Percentiles rank a stretch among this genome's conserved stretches.
phyloP scores from a whole-genome alignment of 2,888 invertebrate genomes.

The Yponomeuta cagnagella region DNA sequence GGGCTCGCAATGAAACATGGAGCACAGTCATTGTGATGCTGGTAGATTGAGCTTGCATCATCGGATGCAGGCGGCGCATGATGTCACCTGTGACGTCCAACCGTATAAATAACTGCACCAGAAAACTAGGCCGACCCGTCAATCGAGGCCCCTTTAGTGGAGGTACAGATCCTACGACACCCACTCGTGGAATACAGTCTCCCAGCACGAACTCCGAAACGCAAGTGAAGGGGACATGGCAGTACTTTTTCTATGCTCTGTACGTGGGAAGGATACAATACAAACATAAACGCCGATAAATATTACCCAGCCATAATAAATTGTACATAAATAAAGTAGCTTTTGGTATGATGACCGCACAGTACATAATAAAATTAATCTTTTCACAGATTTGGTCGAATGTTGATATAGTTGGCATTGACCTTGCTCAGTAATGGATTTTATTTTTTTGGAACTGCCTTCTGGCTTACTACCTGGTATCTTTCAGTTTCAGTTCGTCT shows the following conservation, averaged over 20 bases:
- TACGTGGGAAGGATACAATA: not conserved
- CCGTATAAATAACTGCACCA: slow-evolving; percentile 21
- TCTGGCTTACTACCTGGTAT: not conserved
- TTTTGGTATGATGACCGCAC: slow-evolving; percentile 46
- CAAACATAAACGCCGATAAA: not conserved
- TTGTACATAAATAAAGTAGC: slow-evolving; percentile 20
- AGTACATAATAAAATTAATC: slow-evolving; percentile 18
- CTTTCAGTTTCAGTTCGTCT: too few relatives aligned
- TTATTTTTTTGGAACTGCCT: not conserved
- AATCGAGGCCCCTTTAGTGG: slow-evolving; percentile 4
- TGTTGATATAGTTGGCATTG: not conserved
- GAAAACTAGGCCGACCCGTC: slow-evolving; percentile 16
- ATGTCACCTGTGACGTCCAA: slow-evolving; percentile 36
- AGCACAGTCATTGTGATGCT: slow-evolving; percentile 28
- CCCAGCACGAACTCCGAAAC: too few relatives aligned
- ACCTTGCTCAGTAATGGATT: not conserved
- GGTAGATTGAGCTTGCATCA: slow-evolving; percentile 39
- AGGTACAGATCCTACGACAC: not conserved
- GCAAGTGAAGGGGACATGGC: too few relatives aligned
- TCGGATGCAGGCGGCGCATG: slow-evolving; percentile 34
- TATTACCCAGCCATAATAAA: slow-evolving; percentile 22
- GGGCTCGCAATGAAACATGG: not conserved
- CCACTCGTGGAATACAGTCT: not conserved
- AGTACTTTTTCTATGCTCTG: not conserved
- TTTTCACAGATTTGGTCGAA: not conserved